Base-by-base conservation (phyloP, 1,140 invertebrate species). In the Bursaphelenchus mucronatus region DNA sequence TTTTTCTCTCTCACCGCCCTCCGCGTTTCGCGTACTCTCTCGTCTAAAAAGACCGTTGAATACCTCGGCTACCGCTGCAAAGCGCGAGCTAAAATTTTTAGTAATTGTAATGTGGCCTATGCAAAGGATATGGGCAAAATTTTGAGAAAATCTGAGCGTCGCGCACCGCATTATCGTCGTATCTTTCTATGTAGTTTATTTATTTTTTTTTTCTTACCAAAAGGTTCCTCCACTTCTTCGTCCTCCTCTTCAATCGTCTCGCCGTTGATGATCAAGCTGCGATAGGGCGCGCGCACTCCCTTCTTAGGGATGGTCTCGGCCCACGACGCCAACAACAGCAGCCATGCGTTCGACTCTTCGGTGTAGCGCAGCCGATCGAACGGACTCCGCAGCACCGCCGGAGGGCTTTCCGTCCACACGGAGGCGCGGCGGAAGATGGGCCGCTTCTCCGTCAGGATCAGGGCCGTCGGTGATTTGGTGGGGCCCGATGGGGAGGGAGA, bases 321-420 rank as follows among this genome's bases (percentile, higher is more conserved):
- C 70, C 70, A 71, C n/a, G 67, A 75, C 40, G 73, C 70, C 0
- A 71, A 43, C 46, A 71, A 47, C 19, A 75, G 66, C 15, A 75
- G 55, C 58, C 73, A 70, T 9, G 70, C 69, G 56, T 75, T 71
- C 17, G 70, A 74, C 17, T 71, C 70, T 3, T 52, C 63, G 9
- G 50, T 55, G 21, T 45, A 67, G 11, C 58, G 67, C n/a, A 70
- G 30, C 6, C 73, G 43, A 21, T 74, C 67, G 19, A 70, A 70
- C 19, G 68, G 68, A 13, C 70, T 74, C 15, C 72, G 71, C 51
- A 71, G 54, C 3, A 56, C 54, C n/a, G 73, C 70, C n/a, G 70
- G 70, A 13, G 70, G 70, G 45, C 70, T 71, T 58, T 71, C 70
- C 44, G 43, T 75, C 70, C 70, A 71, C 30, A 71, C 70, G 6